Evolutionary conservation across 2,113 vertebrate genomes (phyloP).

Genomic region (Montifringilla adamsi): DNA sequence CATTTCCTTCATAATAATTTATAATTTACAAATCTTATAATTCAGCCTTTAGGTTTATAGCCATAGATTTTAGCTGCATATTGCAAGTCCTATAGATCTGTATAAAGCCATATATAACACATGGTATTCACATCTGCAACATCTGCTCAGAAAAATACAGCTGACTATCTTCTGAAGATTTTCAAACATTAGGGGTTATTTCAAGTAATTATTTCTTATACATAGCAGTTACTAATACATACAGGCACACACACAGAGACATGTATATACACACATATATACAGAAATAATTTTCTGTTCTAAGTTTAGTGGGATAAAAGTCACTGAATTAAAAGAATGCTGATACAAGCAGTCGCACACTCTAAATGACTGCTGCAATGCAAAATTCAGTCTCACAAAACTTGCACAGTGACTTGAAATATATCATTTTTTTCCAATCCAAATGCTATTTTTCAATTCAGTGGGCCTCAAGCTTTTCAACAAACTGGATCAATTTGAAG

Average conservation of each 20-base stretch:
- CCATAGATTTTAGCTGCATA: background rate
- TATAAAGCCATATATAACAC: background rate
- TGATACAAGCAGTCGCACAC: constrained; percentile 17
- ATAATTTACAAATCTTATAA: background rate
- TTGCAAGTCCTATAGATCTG: background rate
- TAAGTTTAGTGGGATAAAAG: background rate
- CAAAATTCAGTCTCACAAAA: background rate
- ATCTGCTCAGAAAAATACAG: background rate
- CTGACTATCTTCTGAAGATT: background rate
- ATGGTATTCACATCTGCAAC: background rate
- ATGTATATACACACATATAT: background rate
- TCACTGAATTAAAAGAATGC: background rate
- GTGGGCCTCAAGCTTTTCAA: constrained; percentile 36
- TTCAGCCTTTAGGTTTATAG: background rate
- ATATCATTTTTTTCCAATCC: constrained; percentile 29
- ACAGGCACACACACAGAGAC: background rate
- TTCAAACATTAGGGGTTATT: background rate
- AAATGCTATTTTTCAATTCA: constrained; percentile 66
- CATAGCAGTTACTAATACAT: background rate
- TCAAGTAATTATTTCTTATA: background rate
- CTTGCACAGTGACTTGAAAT: constrained; percentile 2
- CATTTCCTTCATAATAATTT: background rate
- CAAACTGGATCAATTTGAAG: constrained; percentile 69
- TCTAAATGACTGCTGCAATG: constrained; percentile 1
- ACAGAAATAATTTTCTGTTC: background rate